Evolutionary conservation across 1,140 invertebrate genomes (phyloP), one percentile per base, ranked within the genome.

Genomic region (Chlorops oryzae): DNA sequence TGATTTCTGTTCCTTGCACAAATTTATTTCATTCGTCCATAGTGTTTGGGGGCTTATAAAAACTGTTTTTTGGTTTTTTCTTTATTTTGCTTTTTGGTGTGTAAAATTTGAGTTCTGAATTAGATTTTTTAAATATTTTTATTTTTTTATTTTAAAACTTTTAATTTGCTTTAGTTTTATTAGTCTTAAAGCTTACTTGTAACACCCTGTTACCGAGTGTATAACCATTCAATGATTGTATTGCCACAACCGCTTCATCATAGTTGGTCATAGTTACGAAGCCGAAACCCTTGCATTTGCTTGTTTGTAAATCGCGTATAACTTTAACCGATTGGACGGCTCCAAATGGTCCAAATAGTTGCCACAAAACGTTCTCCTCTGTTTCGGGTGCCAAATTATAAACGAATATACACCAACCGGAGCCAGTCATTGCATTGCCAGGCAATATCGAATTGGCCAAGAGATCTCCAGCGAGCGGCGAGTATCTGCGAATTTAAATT

Each of bases 201-300:
- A 94, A 79, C 45, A 92, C 87, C 53, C 91, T 80, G 69, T 90
- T 90, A 61, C 87, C 88, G 52, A 94, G 77, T 52, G 87, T 87
- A 73, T 90, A 92, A 58, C 91, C 91, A 74, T 94, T 93, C 54
- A 94, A 78, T 50, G 86, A 88, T 73, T 90, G 87, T 59, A 94
- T 92, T 44, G 90, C 90, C 58, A 90, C 84, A 50, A 91, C 79
- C 40, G 90, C 88, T 72, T 94, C 90, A 63, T 94, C 89, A 66
- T 93, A 94, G 73, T 92, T 91, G 68, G 88, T 91, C 91, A 95
- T 94, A 43, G 88, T 92, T 45, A 94, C 89, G 73, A 93, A 92
- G 42, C 88, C 91, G 72, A 92, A 94, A 45, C 91, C 91, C 78
- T 92, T 93, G 78, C 91, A 93, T 72, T 93, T 93, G 76, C 90